Base-by-base conservation (phyloP, 2,888 invertebrate species). In the Heteropelma amictum region DNA sequence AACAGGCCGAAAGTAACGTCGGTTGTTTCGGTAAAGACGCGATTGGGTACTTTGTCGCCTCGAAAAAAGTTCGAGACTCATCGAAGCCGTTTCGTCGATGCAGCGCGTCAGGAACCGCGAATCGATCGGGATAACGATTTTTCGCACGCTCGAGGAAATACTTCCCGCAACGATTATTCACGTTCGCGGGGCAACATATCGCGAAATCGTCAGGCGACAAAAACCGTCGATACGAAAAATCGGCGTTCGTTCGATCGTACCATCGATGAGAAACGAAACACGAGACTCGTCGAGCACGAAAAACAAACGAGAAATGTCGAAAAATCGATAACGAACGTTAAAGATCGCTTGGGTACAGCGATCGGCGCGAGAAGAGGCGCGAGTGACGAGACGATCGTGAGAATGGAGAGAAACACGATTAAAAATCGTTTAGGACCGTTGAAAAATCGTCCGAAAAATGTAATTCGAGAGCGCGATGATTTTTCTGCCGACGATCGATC, bases 401-500 rank as follows among this genome's bases (percentile, higher is more conserved):
- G 38, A 14, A 45, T 30, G 14, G 7, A 26, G 10, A 17, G 42
- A 10, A 64, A 63, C 26, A 61, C 70, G 49, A 92, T 91, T 81
- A 88, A 84, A 79, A 84, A 84, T 53, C 78, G 88, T 63, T 68
- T 88, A 40, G 88, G 87, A 33, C 76, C 78, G 30, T 4, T 71
- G 53, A 30, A 65, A 64, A 51, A 56, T 75, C 33, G 74, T 42
- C 30, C 63, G 7, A 8, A 51, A 2, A 61, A 54, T 17, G n/a
- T n/a, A 69, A 69, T 30, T 6, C 38, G 30, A 2, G 33, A 35
- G 3, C 54, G 54, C 3, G 12, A n/a, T 12, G 21, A 40, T 30
- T 30, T 17, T 8, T 19, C 23, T 8, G 23, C 23, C 78, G 93
- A 94, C 85, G 92, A 92, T 84, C 89, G n/a, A n/a, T n/a, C n/a